Base-by-base conservation (phyloP, 2,797 vertebrate genomes). In the Sebastolobus altivelis region DNA sequence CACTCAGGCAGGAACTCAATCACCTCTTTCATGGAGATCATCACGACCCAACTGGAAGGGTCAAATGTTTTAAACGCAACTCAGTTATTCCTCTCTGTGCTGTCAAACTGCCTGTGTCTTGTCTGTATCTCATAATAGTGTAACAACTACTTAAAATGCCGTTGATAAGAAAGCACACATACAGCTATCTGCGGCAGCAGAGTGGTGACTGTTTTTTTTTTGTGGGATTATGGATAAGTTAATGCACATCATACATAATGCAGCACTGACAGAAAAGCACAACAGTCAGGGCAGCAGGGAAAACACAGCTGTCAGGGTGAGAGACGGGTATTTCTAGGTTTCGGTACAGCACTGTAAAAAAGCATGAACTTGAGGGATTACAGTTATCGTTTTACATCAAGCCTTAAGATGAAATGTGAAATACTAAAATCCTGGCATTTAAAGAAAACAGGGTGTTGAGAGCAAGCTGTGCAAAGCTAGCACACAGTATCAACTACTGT, bases 171-270 rank as follows among this genome's bases (percentile, higher is more conserved):
- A 61, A 67, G 35, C 79, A 65, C 14, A 71, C 29, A 65, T 22
- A 66, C 14, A 69, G 52, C 49, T 76, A 65, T 84, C 70, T 74
- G 58, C 65, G 25, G 27, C 61, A 62, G 69, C 54, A 20, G 52
- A 63, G 68, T 35, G 79, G 54, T 78, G 82, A 72, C 52, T 74
- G 81, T 63, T 66, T 69, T 59, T 67, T 78, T 20, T 66, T 69
- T 59, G 65, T 77, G 8, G 70, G 73, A 79, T 87, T 81, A 77
- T 52, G 38, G 75, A 82, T 81, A 79, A 71, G 71, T 88, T 87
- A 79, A 87, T 86, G 86, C 74, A 65, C 62, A 40, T 71, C 38
- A 85, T 81, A 59, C 61, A 78, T 69, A 74, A 88, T 78, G 85
- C 76, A 62, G 60, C 68, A 49, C 12, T 68, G 77, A 80, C 72